Evolutionary conservation across 2,888 invertebrate genomes (phyloP).

Genomic region (Andricus curvator): DNA sequence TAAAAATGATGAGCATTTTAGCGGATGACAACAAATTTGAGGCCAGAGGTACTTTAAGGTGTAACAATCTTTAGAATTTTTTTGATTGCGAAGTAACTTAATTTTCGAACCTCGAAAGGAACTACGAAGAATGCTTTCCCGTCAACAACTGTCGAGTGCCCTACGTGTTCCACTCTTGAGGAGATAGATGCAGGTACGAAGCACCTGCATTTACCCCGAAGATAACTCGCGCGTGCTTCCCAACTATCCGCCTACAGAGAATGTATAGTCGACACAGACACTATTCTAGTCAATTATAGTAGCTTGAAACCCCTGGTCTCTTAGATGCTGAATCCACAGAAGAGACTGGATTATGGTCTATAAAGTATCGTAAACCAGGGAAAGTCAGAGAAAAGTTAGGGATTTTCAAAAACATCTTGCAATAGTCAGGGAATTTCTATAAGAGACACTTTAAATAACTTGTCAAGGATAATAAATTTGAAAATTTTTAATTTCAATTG

Average conservation of each 20-base stretch:
- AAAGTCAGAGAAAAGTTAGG: too few relatives aligned
- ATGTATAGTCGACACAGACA: not conserved
- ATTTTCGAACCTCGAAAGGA: not conserved
- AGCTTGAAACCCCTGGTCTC: not conserved
- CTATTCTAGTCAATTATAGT: not conserved
- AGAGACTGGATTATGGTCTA: not conserved
- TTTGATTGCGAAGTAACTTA: not conserved
- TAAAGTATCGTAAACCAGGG: not conserved
- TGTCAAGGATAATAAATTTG: too few relatives aligned
- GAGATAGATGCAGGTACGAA: not conserved
- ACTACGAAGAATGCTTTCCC: not conserved
- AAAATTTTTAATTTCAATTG: too few relatives aligned
- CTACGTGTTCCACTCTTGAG: not conserved
- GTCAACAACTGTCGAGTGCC: not conserved
- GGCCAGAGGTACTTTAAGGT: too few relatives aligned
- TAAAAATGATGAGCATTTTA: too few relatives aligned
- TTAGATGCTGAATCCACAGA: not conserved
- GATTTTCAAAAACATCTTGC: too few relatives aligned
- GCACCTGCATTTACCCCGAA: too few relatives aligned
- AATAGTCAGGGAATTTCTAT: too few relatives aligned
- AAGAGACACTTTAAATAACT: too few relatives aligned
- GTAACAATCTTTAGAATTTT: too few relatives aligned
- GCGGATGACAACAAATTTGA: too few relatives aligned
- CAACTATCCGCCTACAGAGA: not conserved
- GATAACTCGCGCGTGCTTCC: too few relatives aligned